Evolutionary conservation across 2,888 invertebrate genomes (phyloP).

Genomic region (Nephrotoma guestfalica): DNA sequence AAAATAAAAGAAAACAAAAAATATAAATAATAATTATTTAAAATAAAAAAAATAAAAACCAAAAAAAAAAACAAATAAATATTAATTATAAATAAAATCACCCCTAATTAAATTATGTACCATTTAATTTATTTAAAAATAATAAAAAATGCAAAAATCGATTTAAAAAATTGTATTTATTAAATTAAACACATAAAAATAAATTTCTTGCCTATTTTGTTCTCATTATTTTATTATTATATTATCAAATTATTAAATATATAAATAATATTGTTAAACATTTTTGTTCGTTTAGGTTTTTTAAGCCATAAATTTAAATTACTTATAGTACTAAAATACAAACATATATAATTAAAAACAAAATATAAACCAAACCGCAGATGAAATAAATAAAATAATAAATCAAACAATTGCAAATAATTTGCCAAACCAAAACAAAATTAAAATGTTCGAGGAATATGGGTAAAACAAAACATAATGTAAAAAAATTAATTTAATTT

Average conservation of each 20-base stretch:
- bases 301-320: background rate
- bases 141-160: background rate
- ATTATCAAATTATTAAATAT: background rate
- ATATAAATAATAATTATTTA: slow-evolving; percentile 5
- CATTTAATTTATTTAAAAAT: background rate
- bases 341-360: background rate
- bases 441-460: slow-evolving; percentile 10
- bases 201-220: background rate
- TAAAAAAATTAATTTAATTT: background rate
- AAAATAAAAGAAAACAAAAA: slow-evolving; percentile 5
- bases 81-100: background rate
- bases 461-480: slow-evolving; percentile 8
- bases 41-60: background rate
- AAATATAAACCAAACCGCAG: background rate
- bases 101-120: background rate
- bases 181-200: background rate
- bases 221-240: background rate
- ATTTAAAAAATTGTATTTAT: background rate
- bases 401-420: background rate
- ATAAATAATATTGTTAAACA: background rate
- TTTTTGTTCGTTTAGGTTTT: background rate
- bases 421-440: background rate
- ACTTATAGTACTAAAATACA: background rate
- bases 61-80: background rate
- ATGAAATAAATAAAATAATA: background rate